Evolutionary conservation across 1,140 invertebrate genomes (phyloP), one percentile per base, ranked within the genome.

Genomic region (Thaumatotibia leucotreta): DNA sequence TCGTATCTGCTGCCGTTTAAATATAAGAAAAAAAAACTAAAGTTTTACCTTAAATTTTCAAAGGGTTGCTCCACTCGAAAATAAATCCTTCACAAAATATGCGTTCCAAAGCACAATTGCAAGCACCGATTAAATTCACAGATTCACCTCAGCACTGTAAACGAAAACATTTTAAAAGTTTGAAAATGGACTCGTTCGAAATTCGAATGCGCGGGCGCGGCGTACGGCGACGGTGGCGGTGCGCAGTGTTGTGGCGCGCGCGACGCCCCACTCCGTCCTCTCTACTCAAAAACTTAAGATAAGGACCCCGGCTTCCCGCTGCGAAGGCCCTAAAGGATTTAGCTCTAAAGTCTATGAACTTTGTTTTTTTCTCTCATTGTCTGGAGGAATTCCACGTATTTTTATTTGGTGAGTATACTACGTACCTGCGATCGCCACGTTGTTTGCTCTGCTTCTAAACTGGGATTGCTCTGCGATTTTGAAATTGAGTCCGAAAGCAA

Each of bases 141-240:
- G 49, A 61, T 81, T 88, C 84, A 86, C 83, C 80, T 85, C 63
- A 77, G 67, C 80, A 88, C 85, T 86, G 70, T 76, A 77, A 79
- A 74, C 71, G 80, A 71, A 82, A 75, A 80, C 85, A 88, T 88
- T 70, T 78, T 78, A 63, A 66, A 69, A 68, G 69, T 75, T 79
- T 85, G 73, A 73, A 72, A 83, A 80, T 52, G 50, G 39, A 74
- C 52, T 62, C 45, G 70, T 72, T 72, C 70, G 71, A 68, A 67
- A 65, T 70, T 72, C 75, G 10, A 70, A 49, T 80, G 80, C 83
- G 84, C 84, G 75, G 61, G 82, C 83, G 85, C 85, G 66, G 77
- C 73, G 67, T 63, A 73, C 76, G 73, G 73, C 77, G 66, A 63
- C 77, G 75, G 77, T 75, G 72, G 76, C 77, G 66, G 74, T 77